Conservation (phyloP, 2,113 vertebrate genomes). For the Porphyrio hochstetteri region DNA sequence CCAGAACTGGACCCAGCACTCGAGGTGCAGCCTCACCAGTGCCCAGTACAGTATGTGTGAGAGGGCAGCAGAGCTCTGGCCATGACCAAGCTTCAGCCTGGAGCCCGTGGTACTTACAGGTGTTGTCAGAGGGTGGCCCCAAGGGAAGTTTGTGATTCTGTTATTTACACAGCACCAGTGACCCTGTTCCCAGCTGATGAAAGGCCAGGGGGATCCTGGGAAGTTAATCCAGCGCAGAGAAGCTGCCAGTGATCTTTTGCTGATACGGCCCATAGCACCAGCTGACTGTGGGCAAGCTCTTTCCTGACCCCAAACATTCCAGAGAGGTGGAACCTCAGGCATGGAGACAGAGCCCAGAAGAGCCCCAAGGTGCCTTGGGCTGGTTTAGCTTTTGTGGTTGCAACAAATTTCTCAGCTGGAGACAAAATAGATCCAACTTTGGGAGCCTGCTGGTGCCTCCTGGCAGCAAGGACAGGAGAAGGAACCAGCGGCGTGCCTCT, state of each 20-base stretch:
- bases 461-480: not conserved
- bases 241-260: not conserved
- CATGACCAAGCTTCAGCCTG: not conserved
- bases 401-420: not conserved
- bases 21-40: too few relatives aligned
- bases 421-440: not conserved
- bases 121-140: not conserved
- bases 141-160: not conserved
- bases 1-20: too few relatives aligned
- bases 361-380: not conserved
- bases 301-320: not conserved
- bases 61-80: not conserved
- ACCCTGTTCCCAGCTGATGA: not conserved
- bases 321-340: not conserved
- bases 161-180: not conserved
- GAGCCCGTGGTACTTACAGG: not conserved
- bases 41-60: not conserved
- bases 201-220: not conserved
- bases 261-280: too few relatives aligned
- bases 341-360: not conserved
- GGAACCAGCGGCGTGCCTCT: not conserved
- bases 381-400: not conserved
- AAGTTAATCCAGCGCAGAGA: not conserved
- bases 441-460: not conserved
- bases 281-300: not conserved